Evolutionary conservation across 1,140 invertebrate species (phyloP).

Genomic region (Psix sp.): DNA sequence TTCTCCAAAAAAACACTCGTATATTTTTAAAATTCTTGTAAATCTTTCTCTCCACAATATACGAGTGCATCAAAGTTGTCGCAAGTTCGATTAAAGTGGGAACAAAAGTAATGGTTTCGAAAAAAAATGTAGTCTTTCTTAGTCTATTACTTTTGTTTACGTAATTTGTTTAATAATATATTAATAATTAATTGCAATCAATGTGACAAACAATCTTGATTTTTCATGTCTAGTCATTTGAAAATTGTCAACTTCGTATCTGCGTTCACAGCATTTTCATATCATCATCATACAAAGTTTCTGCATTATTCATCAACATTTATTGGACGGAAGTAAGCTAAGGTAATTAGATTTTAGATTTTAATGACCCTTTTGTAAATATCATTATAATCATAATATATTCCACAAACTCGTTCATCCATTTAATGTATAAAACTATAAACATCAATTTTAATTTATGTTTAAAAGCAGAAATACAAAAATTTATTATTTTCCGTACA

Average conservation of each 20-base stretch:
- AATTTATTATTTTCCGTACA: too few relatives aligned
- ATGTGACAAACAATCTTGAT: too few relatives aligned
- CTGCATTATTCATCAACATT: conserved; percentile 30
- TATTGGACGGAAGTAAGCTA: conserved; percentile 35
- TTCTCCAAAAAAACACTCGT: too few relatives aligned
- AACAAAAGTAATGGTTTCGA: conserved; percentile 17
- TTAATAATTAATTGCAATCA: too few relatives aligned
- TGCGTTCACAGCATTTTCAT: conserved; percentile 17
- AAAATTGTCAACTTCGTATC: conserved; percentile 11
- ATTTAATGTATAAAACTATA: too few relatives aligned
- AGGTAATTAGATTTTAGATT: conserved; percentile 1
- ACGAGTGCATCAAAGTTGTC: conserved; percentile 5
- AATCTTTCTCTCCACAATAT: background rate
- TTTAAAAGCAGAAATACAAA: too few relatives aligned
- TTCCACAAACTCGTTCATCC: too few relatives aligned
- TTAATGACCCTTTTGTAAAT: conserved; percentile 12
- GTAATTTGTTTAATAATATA: background rate
- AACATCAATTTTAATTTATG: too few relatives aligned
- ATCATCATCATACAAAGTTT: conserved; percentile 14
- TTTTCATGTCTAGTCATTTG: too few relatives aligned
- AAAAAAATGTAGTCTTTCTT: background rate
- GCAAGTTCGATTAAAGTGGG: conserved; percentile 37
- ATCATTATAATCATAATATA: too few relatives aligned
- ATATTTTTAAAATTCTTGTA: too few relatives aligned
- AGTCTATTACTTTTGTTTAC: background rate